Percentiles rank a stretch among this genome's conserved stretches.
Evolutionary conservation across 2,113 vertebrate genomes (phyloP).

Genomic region (Dromas ardeola): DNA sequence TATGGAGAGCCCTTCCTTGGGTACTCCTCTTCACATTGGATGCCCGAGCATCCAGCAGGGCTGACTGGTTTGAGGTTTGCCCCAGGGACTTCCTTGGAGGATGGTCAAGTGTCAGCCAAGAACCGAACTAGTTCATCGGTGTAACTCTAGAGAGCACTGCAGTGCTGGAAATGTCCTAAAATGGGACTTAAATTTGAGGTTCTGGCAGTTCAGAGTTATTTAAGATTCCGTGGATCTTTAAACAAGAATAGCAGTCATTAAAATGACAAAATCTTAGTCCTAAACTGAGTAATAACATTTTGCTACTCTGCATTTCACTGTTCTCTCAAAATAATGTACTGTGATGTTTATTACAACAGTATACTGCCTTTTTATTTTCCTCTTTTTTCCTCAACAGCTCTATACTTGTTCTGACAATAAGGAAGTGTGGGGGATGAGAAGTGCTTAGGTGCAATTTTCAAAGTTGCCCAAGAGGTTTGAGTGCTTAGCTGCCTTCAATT

Average conservation of each 20-base stretch:
- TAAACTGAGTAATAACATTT: constrained; percentile 19
- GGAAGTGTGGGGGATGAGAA: neutral
- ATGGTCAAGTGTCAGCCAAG: neutral
- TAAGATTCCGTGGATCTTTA: neutral
- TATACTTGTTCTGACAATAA: neutral
- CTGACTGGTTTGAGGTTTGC: neutral
- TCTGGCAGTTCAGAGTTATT: neutral
- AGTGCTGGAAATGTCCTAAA: neutral
- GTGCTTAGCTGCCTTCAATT: neutral
- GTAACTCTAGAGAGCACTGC: constrained; percentile 24
- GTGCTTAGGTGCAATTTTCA: neutral
- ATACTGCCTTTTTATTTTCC: neutral
- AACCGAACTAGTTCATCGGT: neutral
- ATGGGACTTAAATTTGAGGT: neutral
- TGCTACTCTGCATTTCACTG: neutral
- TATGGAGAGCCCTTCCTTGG: neutral
- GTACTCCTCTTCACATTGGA: fast-evolving
- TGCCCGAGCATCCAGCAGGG: neutral
- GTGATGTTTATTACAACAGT: neutral
- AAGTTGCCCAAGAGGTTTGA: neutral
- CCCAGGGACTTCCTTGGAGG: neutral
- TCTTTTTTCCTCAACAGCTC: neutral
- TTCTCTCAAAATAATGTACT: neutral
- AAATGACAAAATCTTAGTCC: neutral
- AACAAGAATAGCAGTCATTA: neutral